Percentiles rank a stretch among this genome's conserved stretches.
Conservation (phyloP, 2,797 vertebrate species). For the Sebastes diaconus region DNA sequence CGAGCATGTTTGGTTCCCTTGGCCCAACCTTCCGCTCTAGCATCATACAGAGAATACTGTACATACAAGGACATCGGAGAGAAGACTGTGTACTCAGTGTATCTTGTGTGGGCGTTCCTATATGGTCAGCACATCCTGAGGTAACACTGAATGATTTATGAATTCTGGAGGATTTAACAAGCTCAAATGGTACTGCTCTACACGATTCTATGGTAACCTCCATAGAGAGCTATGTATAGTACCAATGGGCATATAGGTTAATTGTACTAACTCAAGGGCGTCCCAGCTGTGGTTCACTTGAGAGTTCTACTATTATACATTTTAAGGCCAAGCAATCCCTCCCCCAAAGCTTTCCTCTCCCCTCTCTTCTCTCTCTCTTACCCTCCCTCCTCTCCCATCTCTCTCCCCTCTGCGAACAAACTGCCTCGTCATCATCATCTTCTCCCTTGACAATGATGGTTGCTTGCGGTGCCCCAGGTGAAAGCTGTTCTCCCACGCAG, state of each 20-base stretch:
- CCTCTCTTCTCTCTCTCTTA: not conserved
- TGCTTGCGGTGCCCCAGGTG: constrained; percentile 51
- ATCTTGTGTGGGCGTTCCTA: constrained; percentile 24
- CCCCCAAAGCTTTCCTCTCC: not conserved
- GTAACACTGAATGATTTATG: constrained; percentile 71
- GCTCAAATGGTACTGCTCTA: constrained; percentile 29
- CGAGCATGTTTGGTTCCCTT: not conserved
- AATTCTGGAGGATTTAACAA: constrained; percentile 48
- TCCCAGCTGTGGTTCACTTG: constrained; percentile 38
- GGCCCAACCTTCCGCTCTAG: not conserved
- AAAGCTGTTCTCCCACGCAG: constrained; percentile 50
- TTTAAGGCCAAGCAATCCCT: constrained; percentile 30
- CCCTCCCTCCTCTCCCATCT: not conserved
- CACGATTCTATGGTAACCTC: constrained; percentile 26
- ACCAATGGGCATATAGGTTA: constrained; percentile 54
- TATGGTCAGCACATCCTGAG: constrained; percentile 49
- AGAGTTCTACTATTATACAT: constrained; percentile 35
- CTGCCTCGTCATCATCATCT: constrained; percentile 59
- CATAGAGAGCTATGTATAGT: constrained; percentile 62
- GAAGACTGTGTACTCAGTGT: not conserved
- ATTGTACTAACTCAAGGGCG: constrained; percentile 64
- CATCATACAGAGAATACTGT: not conserved
- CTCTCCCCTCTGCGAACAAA: constrained; percentile 46
- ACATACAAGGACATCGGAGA: constrained; percentile 19
- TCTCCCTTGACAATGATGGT: constrained; percentile 53